Evolutionary conservation across 2,113 vertebrate species (phyloP), one percentile per base, ranked within the genome.

Genomic region (Xiphorhynchus elegans): DNA sequence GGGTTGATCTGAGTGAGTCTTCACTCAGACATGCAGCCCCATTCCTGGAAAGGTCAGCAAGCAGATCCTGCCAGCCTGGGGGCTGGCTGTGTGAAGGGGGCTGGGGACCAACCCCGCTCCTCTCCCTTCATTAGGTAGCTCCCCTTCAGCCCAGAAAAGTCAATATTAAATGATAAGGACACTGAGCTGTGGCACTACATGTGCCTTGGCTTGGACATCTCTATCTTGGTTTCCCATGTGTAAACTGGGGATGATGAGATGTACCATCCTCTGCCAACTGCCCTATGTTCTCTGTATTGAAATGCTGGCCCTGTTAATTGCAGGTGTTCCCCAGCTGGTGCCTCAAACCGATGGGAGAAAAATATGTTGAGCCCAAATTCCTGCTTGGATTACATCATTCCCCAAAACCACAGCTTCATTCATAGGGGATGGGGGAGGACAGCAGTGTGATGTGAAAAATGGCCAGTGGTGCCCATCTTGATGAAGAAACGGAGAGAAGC

Each of bases 1-100:
- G 95, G 95, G 83, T 66, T 92, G 95, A 55, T 44, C 93, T 37
- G 67, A 78, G 70, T 69, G 81, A 88, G 72, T 84, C 93, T 89
- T 84, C 55, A 3, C 79, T 83, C 96, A 94, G 90, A 86, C 80
- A 56, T 17, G 86, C 74, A 62, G 92, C 73, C 84, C 63, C 6
- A 1, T 78, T 70, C 84, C 77, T 81, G 77, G 62, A 95, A 91
- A 97, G 93, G 94, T 90, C 95, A 97, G 95, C 9, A 13, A 93
- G 78, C 31, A 3, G 79, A 93, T 90, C 70, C 76, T 96, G 86
- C 95, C 94, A 86, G 82, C 63, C 95, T 11, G 40, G 66, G 75
- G 77, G 69, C 42, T 5, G 11, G 42, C 40, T 44, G 78, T 6
- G 1, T 40, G 56, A 87, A 35, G 47, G 25, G 17, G 39, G 19